Evolutionary conservation across 1,140 invertebrate genomes (phyloP).

Genomic region (Frieseomelitta varia): DNA sequence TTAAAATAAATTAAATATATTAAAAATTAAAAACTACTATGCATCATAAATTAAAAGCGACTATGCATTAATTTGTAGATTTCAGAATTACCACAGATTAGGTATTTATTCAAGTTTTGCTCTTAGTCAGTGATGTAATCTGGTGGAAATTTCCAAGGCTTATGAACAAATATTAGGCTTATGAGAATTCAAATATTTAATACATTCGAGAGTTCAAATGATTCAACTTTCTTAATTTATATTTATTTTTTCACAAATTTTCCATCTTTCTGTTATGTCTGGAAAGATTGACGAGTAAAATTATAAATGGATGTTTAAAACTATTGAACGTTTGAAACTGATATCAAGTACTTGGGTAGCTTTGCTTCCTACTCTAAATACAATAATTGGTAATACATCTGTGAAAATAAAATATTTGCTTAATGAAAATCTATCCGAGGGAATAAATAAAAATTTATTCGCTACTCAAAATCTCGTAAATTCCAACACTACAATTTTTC

Average conservation of each 20-base stretch:
- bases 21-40: background rate
- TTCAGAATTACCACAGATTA: too few species aligned
- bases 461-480: background rate
- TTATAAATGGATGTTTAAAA: background rate
- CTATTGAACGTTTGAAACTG: background rate
- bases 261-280: background rate
- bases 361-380: background rate
- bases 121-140: background rate
- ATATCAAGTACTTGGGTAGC: background rate
- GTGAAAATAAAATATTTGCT: background rate
- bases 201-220: background rate
- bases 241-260: background rate
- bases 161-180: background rate
- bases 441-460: background rate
- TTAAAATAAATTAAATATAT: too few species aligned
- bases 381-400: too few species aligned
- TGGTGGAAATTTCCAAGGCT: slow-evolving; percentile 88
- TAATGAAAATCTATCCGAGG: background rate
- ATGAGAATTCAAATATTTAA: background rate
- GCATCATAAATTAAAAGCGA: too few species aligned
- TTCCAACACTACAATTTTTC: background rate
- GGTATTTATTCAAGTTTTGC: too few species aligned
- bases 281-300: background rate
- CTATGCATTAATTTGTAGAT: too few species aligned
- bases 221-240: background rate